phyloP scores from a whole-genome alignment of 2,113 vertebrate species.

The Corvus moneduloides region DNA sequence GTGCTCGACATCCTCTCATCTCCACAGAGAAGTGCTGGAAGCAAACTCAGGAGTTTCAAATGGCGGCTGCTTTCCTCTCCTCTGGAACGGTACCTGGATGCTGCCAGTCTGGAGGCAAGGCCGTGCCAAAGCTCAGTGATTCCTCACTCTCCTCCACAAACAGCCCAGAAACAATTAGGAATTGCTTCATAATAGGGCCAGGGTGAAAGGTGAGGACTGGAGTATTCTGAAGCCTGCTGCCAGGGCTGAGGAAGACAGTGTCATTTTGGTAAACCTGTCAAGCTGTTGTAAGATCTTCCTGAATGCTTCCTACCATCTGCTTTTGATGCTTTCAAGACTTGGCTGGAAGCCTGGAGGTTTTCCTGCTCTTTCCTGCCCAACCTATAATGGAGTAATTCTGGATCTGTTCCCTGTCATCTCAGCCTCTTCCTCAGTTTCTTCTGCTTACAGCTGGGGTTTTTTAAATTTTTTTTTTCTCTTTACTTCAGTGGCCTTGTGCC shows the following conservation, averaged over 20 bases:
- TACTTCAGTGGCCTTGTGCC: slow-evolving; percentile 76
- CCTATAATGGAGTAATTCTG: slow-evolving; percentile 71
- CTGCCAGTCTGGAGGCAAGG: background rate
- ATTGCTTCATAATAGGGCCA: background rate
- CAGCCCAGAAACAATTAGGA: background rate
- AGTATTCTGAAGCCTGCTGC: slow-evolving; percentile 62
- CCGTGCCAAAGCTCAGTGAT: background rate
- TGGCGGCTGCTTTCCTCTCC: background rate
- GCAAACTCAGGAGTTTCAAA: background rate
- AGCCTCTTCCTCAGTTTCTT: slow-evolving; percentile 72
- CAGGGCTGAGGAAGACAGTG: slow-evolving; percentile 63
- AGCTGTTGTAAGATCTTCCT: slow-evolving; percentile 75
- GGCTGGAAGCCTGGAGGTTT: slow-evolving; percentile 80
- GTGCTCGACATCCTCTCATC: background rate
- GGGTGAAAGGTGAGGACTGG: slow-evolving; percentile 53
- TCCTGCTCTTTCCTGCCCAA: slow-evolving; percentile 80
- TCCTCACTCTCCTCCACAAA: background rate
- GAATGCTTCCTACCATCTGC: slow-evolving; percentile 82
- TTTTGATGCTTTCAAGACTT: slow-evolving; percentile 79
- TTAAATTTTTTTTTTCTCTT: slow-evolving; percentile 35
- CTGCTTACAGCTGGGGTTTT: slow-evolving; percentile 63
- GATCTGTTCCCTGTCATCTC: slow-evolving; percentile 76
- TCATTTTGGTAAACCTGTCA: slow-evolving; percentile 68
- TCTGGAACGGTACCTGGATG: background rate
- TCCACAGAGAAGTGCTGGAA: background rate